phyloP scores from a whole-genome alignment of 2,888 invertebrate species.

The Sarcophaga rosellei region DNA sequence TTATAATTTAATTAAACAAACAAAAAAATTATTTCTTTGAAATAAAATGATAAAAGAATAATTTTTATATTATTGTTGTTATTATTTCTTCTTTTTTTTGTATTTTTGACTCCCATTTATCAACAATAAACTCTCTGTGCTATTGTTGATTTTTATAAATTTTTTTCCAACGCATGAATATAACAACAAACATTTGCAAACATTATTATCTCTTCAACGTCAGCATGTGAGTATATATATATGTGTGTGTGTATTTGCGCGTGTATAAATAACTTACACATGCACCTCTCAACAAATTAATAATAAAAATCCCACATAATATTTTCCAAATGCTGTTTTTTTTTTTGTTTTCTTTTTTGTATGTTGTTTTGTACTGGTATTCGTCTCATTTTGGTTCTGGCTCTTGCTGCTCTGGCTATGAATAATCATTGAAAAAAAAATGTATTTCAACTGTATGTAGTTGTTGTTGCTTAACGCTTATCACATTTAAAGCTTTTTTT shows the following conservation, averaged over 20 bases:
- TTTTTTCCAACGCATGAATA: too few relatives aligned
- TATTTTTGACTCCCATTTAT: constrained; percentile 29
- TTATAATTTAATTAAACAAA: too few relatives aligned
- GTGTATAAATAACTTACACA: constrained; percentile 16
- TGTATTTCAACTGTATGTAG: neutral
- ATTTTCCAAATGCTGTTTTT: constrained; percentile 15
- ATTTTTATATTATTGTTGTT: constrained; percentile 31
- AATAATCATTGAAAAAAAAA: neutral
- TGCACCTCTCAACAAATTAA: constrained; percentile 46
- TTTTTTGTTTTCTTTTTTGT: constrained; percentile 35
- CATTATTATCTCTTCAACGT: constrained; percentile 43
- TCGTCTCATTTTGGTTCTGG: neutral
- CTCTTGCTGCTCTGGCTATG: neutral
- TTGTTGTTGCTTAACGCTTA: neutral
- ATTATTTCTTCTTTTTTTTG: neutral
- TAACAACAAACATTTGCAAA: constrained; percentile 59
- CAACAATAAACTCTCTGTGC: constrained; percentile 43
- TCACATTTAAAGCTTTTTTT: neutral
- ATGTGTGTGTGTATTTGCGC: too few relatives aligned
- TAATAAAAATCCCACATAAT: constrained; percentile 60
- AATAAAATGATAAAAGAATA: neutral
- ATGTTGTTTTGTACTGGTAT: neutral
- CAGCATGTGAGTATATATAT: neutral
- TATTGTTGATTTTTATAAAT: too few relatives aligned
- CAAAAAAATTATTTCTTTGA: too few relatives aligned